Base-by-base conservation (phyloP, 2,888 invertebrate genomes). In the Orgyia antiqua region DNA sequence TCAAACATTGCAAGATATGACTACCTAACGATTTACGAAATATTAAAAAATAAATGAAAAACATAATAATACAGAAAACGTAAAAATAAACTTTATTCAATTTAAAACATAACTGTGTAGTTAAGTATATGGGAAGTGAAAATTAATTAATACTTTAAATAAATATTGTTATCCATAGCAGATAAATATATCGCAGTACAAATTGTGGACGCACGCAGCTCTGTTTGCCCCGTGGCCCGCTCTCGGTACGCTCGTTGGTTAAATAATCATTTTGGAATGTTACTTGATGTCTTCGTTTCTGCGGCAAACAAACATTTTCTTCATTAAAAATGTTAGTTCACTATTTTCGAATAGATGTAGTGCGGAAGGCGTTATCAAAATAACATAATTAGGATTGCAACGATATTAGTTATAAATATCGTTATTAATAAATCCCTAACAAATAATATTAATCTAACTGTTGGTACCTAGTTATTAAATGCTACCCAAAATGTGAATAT, bases 51-150 rank as follows among this genome's bases (percentile, higher is more conserved):
- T 46, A 60, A 72, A 72, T 66, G 53, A 72, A 73, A 70, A 69
- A 60, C 64, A 60, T 40, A 56, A n/a, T n/a, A n/a, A 66, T 77
- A 76, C 68, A 75, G 65, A 75, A 79, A 80, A 80, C 79, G 65
- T 80, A 76, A 76, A 79, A 79, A 79, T 80, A 80, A 79, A 79
- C 75, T 80, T 80, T 80, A 80, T 79, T 78, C 60, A 68, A 69
- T 71, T 74, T 62, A 60, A 71, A 76, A 79, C 75, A 78, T 68
- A 75, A 77, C 68, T 69, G 52, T 61, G 63, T 58, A 40, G 59
- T 69, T 71, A 20, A 9, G 9, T 20, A 64, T 66, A 68, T 61
- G 69, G 51, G 58, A 48, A 57, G 54, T 67, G 59, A 67, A 52
- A 42, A n/a, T n/a, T n/a, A n/a, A n/a, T n/a, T 42, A 53, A 47